Evolutionary conservation across 2,797 vertebrate genomes (phyloP).

Genomic region (Rhincodon typus): DNA sequence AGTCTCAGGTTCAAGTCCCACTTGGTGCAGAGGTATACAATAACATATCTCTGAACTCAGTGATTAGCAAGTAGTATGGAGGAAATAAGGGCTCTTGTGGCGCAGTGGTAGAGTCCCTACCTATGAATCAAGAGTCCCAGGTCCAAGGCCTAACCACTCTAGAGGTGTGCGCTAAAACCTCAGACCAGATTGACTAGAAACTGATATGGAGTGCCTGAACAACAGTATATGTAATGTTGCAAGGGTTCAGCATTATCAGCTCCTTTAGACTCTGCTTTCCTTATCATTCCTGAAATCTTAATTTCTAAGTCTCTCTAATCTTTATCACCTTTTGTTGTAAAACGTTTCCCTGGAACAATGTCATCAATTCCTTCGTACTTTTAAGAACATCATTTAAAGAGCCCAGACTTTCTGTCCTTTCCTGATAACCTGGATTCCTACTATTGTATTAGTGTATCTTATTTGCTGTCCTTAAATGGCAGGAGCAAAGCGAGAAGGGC

Average conservation of each 20-base stretch:
- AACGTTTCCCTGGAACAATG: not conserved
- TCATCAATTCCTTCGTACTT: not conserved
- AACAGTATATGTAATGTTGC: not conserved
- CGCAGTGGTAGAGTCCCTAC: too few relatives aligned
- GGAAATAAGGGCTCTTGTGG: too few relatives aligned
- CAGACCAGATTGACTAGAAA: too few relatives aligned
- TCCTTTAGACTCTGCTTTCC: not conserved
- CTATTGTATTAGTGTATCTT: not conserved
- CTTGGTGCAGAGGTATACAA: too few relatives aligned
- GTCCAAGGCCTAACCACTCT: too few relatives aligned
- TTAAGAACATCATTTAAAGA: not conserved
- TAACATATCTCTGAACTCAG: too few relatives aligned
- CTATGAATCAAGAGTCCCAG: too few relatives aligned
- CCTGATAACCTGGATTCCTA: not conserved
- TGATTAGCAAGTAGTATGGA: too few relatives aligned
- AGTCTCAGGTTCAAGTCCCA: too few relatives aligned
- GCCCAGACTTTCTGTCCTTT: not conserved
- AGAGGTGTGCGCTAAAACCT: too few relatives aligned
- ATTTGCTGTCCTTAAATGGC: not conserved
- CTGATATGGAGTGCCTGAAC: not conserved
- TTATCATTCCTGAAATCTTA: not conserved
- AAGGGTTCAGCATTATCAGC: not conserved
- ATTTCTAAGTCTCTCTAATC: not conserved
- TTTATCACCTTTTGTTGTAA: not conserved
- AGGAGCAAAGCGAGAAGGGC: not conserved